Evolutionary conservation across 2,888 invertebrate species (phyloP).

Genomic region (Campoplex capitator): DNA sequence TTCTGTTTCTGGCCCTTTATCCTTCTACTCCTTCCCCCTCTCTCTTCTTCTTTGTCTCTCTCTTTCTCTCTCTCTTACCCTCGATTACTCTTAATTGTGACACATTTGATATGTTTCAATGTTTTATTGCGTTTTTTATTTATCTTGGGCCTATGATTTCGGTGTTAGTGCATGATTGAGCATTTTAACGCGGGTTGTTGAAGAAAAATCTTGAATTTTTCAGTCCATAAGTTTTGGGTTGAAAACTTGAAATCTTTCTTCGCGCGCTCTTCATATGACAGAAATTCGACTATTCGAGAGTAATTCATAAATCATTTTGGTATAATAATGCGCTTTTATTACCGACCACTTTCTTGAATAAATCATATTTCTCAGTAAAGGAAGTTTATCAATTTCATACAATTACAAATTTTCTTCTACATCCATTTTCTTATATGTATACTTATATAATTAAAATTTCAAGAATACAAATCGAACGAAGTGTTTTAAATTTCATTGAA

Average conservation of each 20-base stretch:
- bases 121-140: not conserved
- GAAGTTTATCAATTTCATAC: no score
- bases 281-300: no score
- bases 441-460: not conserved
- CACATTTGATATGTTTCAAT: not conserved
- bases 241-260: no score
- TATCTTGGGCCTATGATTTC: not conserved
- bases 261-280: no score
- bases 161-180: not conserved
- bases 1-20: slow-evolving; percentile 64
- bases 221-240: not conserved
- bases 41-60: not conserved
- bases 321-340: no score
- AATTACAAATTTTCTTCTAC: no score
- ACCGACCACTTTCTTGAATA: no score
- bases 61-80: not conserved
- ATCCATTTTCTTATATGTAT: no score
- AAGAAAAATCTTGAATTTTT: not conserved
- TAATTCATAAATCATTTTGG: no score
- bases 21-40: not conserved
- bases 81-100: not conserved
- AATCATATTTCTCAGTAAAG: no score
- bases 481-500: not conserved
- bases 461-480: not conserved
- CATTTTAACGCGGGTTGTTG: not conserved